Evolutionary conservation across 2,797 vertebrate genomes (phyloP).

Genomic region (Remorina albescens): DNA sequence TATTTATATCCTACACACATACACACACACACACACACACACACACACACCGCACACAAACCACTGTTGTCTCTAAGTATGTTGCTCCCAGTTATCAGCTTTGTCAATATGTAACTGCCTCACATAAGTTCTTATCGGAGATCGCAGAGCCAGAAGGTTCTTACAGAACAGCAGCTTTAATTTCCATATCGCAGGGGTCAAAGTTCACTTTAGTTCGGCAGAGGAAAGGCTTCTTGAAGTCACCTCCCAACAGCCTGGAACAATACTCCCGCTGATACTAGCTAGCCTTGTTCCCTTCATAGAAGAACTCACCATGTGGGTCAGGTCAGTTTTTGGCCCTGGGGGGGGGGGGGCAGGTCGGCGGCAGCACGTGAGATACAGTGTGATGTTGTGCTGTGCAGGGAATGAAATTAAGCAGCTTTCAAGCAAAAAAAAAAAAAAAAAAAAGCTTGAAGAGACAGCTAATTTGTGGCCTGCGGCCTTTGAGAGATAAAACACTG

Average conservation of each 20-base stretch:
- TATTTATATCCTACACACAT: too few species aligned
- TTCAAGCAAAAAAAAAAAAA: conserved; percentile 19
- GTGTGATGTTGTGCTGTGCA: conserved; percentile 17
- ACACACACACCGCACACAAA: background rate
- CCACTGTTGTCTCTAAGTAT: conserved; percentile 17
- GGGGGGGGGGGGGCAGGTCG: conserved; percentile 17
- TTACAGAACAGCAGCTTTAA: conserved; percentile 35
- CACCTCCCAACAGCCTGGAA: conserved; percentile 30
- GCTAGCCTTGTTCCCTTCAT: conserved; percentile 32
- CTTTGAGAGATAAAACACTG: conserved; percentile 38
- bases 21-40: background rate
- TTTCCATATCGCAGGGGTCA: conserved; percentile 56
- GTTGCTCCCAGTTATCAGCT: conserved; percentile 45
- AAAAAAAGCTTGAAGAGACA: conserved; percentile 1
- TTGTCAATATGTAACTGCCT: conserved; percentile 64
- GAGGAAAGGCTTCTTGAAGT: conserved; percentile 19
- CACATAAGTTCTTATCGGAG: conserved; percentile 60
- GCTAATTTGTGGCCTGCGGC: conserved; percentile 39
- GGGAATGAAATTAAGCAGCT: conserved; percentile 48
- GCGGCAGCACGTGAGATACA: conserved; percentile 19
- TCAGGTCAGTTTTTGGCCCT: conserved; percentile 28
- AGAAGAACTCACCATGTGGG: conserved; percentile 35
- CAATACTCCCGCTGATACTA: conserved; percentile 55
- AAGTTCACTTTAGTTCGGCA: conserved; percentile 46
- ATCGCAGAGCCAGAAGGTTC: conserved; percentile 48